Percentiles rank a stretch among this genome's conserved stretches.
These are phyloP conservation scores for Eretmochelys imbricata DNA, from an alignment of 2,113 vertebrate genomes.

Conservation along the genomic window DNA sequence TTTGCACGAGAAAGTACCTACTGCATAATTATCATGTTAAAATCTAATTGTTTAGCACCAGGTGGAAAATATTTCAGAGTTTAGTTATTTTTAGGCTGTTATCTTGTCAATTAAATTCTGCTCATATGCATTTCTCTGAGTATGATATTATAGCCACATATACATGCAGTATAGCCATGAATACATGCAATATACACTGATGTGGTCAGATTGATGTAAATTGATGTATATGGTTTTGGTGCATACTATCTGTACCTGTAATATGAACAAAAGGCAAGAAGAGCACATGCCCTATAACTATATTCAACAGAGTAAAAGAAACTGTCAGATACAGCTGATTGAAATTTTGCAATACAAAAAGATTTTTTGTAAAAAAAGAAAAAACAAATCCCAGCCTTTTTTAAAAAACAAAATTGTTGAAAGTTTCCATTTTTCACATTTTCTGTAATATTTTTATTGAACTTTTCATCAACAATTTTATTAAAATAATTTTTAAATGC, in stretches of 20 bases:
- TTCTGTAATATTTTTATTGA: not conserved
- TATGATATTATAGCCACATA: fast-evolving
- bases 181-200: fast-evolving
- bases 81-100: not conserved
- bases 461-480: not conserved
- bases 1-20: not conserved
- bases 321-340: not conserved
- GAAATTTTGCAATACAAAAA: not conserved
- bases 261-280: not conserved
- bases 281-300: not conserved
- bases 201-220: fast-evolving
- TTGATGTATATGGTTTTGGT: not conserved
- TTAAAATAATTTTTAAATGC: not conserved
- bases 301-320: not conserved
- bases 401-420: not conserved
- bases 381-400: not conserved
- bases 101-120: not conserved
- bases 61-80: not conserved
- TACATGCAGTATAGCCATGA: fast-evolving
- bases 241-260: not conserved
- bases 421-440: not conserved
- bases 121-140: not conserved
- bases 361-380: not conserved
- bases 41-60: not conserved
- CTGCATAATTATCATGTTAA: not conserved